Percentiles rank a stretch among this genome's conserved stretches.
These are phyloP conservation scores for Todiramphus chloris DNA, from an alignment of 2,113 vertebrate genomes.

Conservation along the genomic window DNA sequence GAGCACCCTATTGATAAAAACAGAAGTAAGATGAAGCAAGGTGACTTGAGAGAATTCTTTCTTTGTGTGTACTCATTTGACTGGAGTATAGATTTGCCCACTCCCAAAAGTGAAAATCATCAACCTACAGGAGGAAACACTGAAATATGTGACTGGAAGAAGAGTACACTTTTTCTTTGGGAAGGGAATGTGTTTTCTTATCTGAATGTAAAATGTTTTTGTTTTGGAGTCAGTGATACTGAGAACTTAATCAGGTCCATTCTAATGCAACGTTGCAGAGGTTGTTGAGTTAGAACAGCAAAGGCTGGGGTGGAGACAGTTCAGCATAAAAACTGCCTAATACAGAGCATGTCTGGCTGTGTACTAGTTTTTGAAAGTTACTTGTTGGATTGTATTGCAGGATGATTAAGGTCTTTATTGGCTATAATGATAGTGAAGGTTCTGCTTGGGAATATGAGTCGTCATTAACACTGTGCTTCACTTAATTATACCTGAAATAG, in stretches of 20 bases:
- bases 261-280: background rate
- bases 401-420: slow-evolving; percentile 30
- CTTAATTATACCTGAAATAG: slow-evolving; percentile 49
- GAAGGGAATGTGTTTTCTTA: background rate
- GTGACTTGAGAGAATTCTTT: background rate
- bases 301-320: background rate
- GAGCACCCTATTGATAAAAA: background rate
- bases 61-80: background rate
- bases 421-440: slow-evolving; percentile 55
- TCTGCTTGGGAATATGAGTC: slow-evolving; percentile 1
- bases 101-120: background rate
- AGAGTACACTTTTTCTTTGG: background rate
- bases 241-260: background rate
- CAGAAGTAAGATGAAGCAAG: background rate
- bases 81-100: background rate
- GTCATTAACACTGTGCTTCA: background rate
- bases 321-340: background rate
- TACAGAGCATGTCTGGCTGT: background rate
- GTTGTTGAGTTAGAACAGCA: background rate
- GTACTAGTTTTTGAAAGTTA: slow-evolving; percentile 17
- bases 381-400: background rate
- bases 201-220: no score
- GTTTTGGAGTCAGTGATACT: background rate
- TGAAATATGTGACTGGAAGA: background rate
- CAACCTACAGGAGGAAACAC: background rate